A percentile compares a stretch with the other conserved stretches of the same genome.
These are phyloP conservation scores for Parauchenoglanis punctatus DNA, from an alignment of 2,797 vertebrate species.

Conservation along the genomic window DNA sequence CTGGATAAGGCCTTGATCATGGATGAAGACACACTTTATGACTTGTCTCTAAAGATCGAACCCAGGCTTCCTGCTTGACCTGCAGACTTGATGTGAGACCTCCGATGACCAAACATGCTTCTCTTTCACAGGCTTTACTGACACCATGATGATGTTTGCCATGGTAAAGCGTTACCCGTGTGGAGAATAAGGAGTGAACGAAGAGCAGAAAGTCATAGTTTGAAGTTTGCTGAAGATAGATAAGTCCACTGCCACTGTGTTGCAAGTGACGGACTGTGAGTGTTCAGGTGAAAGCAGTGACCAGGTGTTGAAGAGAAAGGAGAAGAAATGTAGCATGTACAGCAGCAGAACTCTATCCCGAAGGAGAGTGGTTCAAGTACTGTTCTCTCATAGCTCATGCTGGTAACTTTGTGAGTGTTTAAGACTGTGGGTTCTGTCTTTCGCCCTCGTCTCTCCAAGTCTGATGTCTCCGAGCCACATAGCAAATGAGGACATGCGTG, in stretches of 20 bases:
- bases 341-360: slow-evolving; percentile 66
- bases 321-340: slow-evolving; percentile 81
- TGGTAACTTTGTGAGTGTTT: slow-evolving; percentile 49
- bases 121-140: slow-evolving; percentile 38
- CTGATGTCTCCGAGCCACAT: slow-evolving; percentile 1
- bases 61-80: slow-evolving; percentile 93
- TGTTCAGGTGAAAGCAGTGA: slow-evolving; percentile 21
- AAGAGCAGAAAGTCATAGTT: slow-evolving; percentile 22
- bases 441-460: slow-evolving; percentile 17
- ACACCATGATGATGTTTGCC: slow-evolving; percentile 39
- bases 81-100: slow-evolving; percentile 58
- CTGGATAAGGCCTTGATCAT: slow-evolving; percentile 92
- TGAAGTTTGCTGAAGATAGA: slow-evolving; percentile 15
- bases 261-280: slow-evolving; percentile 17
- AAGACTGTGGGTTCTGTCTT: slow-evolving; percentile 36
- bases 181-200: slow-evolving; percentile 6
- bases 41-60: slow-evolving; percentile 92
- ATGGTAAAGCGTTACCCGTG: slow-evolving; percentile 11
- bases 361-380: slow-evolving; percentile 56
- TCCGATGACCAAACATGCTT: slow-evolving; percentile 40
- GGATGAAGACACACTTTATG: slow-evolving; percentile 94
- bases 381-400: slow-evolving; percentile 43
- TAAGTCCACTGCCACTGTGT: slow-evolving; percentile 22
- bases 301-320: slow-evolving; percentile 11
- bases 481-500: slow-evolving; percentile 14